Conservation (phyloP, 2,888 invertebrate genomes). For the Pseudolycoriella hygida region DNA sequence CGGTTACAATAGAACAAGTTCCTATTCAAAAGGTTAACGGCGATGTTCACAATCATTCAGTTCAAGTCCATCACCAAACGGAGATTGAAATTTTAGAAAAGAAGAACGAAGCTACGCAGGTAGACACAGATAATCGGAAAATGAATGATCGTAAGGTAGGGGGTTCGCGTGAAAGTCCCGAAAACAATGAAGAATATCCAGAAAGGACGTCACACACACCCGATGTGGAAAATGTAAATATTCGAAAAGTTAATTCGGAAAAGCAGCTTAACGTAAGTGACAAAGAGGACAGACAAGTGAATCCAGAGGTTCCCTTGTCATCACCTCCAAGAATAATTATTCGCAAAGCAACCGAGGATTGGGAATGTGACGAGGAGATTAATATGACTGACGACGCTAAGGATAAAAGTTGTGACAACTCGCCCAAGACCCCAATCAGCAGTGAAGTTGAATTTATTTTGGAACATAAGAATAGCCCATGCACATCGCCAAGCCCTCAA, state of each 20-base stretch:
- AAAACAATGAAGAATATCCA: constrained; percentile 7
- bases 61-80: background rate
- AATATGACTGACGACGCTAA: background rate
- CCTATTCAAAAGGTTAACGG: background rate
- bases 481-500: too few relatives aligned
- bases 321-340: constrained; percentile 4
- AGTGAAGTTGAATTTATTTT: constrained; percentile 6
- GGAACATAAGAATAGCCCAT: background rate
- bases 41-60: background rate
- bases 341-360: constrained; percentile 4
- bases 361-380: background rate
- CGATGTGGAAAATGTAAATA: background rate
- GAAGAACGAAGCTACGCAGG: background rate
- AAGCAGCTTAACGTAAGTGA: constrained; percentile 3
- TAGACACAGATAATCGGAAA: too few relatives aligned
- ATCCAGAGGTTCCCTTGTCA: background rate
- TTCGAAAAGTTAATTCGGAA: background rate
- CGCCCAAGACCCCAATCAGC: constrained; percentile 3
- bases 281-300: background rate
- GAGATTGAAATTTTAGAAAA: constrained; percentile 9
- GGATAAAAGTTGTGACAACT: background rate
- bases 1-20: background rate
- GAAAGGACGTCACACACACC: constrained; percentile 2
- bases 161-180: constrained; percentile 2
- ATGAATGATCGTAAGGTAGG: too few relatives aligned